phyloP scores from a whole-genome alignment of 2,888 invertebrate species.

The Morpho helenor region DNA sequence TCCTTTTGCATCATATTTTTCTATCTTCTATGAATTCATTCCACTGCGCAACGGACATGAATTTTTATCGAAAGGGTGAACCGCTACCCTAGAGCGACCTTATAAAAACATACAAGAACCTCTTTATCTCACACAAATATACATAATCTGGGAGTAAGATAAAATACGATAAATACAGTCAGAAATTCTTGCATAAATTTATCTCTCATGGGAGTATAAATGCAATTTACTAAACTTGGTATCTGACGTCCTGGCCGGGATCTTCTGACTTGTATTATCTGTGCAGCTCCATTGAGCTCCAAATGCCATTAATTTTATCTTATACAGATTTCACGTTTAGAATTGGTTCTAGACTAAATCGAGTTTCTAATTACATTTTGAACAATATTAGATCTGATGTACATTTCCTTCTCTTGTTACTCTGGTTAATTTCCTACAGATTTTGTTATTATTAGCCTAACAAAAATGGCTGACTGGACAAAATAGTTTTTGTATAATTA shows the following conservation, averaged over 20 bases:
- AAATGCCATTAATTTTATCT: conserved; percentile 17
- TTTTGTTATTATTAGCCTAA: no score
- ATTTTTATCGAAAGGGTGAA: no score
- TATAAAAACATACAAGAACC: no score
- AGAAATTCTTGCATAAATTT: conserved; percentile 20
- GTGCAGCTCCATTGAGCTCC: conserved; percentile 19
- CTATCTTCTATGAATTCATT: no score
- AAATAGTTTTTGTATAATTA: not conserved
- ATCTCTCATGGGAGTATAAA: conserved; percentile 25
- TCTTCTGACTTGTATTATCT: conserved; percentile 16
- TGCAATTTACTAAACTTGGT: conserved; percentile 27
- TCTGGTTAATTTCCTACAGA: conserved; percentile 1
- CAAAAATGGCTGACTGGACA: not conserved
- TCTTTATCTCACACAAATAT: no score
- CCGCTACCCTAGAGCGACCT: no score
- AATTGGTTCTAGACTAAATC: conserved; percentile 13
- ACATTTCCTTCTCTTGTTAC: conserved; percentile 7
- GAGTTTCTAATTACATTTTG: conserved; percentile 11
- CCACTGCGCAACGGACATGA: no score
- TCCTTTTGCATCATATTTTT: no score
- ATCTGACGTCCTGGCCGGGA: conserved; percentile 20
- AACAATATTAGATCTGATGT: conserved; percentile 10
- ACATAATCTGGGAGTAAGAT: no score
- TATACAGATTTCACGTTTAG: conserved; percentile 12
- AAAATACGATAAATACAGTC: not conserved